phyloP scores from a whole-genome alignment of 2,113 vertebrate species.

The Cyanistes caeruleus region DNA sequence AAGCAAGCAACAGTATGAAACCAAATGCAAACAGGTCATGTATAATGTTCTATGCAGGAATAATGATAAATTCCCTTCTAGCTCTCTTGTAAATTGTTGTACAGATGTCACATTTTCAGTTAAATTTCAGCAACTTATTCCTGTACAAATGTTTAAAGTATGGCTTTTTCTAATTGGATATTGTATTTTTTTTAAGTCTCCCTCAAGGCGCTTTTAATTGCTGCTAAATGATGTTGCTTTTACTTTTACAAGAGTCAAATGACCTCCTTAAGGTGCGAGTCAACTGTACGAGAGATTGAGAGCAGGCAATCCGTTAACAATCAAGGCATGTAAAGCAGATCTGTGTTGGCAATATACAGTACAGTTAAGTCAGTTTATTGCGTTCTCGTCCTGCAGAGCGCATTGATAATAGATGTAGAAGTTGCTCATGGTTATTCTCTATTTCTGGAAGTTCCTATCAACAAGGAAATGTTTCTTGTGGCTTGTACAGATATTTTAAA shows the following conservation, averaged over 20 bases:
- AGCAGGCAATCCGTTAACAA: slow-evolving; percentile 72
- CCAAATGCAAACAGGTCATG: slow-evolving; percentile 90
- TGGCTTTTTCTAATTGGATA: slow-evolving; percentile 87
- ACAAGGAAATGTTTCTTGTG: slow-evolving; percentile 78
- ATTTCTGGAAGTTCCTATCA: slow-evolving; percentile 76
- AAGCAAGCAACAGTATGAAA: slow-evolving; percentile 85
- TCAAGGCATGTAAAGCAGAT: slow-evolving; percentile 74
- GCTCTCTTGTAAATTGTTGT: slow-evolving; percentile 95
- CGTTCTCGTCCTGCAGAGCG: slow-evolving; percentile 65
- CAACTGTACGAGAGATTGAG: slow-evolving; percentile 82
- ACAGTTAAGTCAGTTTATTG: slow-evolving; percentile 69
- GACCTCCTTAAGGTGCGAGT: slow-evolving; percentile 89
- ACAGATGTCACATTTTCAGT: slow-evolving; percentile 90
- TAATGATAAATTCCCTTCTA: slow-evolving; percentile 91
- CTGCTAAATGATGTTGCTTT: slow-evolving; percentile 93
- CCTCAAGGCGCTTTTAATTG: slow-evolving; percentile 85
- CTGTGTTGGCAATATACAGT: slow-evolving; percentile 69
- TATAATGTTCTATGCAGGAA: slow-evolving; percentile 95
- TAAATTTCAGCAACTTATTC: slow-evolving; percentile 88
- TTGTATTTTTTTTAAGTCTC: slow-evolving; percentile 89
- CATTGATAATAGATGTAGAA: slow-evolving; percentile 70
- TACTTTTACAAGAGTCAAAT: slow-evolving; percentile 85
- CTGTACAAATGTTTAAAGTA: slow-evolving; percentile 92
- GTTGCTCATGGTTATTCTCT: slow-evolving; percentile 74
- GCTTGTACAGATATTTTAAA: slow-evolving; percentile 82